phyloP scores from a whole-genome alignment of 2,888 invertebrate genomes.

The Cosmorhoe ocellata region DNA sequence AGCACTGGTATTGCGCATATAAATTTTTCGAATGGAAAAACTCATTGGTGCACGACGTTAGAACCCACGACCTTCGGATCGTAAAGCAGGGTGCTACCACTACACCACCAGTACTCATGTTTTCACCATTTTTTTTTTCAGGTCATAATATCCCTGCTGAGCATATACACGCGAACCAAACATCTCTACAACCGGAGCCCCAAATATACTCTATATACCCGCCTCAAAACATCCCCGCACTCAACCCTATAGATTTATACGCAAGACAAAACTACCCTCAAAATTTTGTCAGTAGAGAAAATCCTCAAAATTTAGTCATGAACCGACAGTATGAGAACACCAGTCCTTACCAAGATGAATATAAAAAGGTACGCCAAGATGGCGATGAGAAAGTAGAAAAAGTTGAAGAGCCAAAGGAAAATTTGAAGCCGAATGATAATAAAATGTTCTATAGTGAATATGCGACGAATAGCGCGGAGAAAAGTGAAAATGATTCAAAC shows the following conservation, averaged over 20 bases:
- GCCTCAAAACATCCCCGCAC: constrained; percentile 54
- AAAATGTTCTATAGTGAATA: constrained; percentile 56
- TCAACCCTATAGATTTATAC: constrained; percentile 58
- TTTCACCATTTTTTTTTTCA: constrained; percentile 42
- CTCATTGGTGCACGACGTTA: no score
- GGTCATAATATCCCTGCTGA: constrained; percentile 51
- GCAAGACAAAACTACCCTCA: constrained; percentile 61
- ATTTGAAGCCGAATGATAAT: constrained; percentile 67
- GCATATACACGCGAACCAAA: constrained; percentile 43
- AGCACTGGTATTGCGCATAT: no score
- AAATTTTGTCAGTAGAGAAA: constrained; percentile 57
- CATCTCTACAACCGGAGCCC: constrained; percentile 45
- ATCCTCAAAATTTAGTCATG: constrained; percentile 71
- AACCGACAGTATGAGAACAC: constrained; percentile 64
- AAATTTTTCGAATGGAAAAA: no score
- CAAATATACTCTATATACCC: constrained; percentile 61
- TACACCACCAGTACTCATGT: no score
- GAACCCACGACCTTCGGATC: no score
- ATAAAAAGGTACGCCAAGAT: constrained; percentile 57
- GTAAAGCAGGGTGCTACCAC: no score
- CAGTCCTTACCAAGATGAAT: constrained; percentile 58
- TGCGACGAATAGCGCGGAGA: constrained; percentile 23
- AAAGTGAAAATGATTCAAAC: constrained; percentile 11
- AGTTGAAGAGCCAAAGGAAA: constrained; percentile 66
- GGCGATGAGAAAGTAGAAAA: constrained; percentile 45